Evolutionary conservation across 2,113 vertebrate genomes (phyloP), one percentile per base, ranked within the genome.

Genomic region (Papio anubis): DNA sequence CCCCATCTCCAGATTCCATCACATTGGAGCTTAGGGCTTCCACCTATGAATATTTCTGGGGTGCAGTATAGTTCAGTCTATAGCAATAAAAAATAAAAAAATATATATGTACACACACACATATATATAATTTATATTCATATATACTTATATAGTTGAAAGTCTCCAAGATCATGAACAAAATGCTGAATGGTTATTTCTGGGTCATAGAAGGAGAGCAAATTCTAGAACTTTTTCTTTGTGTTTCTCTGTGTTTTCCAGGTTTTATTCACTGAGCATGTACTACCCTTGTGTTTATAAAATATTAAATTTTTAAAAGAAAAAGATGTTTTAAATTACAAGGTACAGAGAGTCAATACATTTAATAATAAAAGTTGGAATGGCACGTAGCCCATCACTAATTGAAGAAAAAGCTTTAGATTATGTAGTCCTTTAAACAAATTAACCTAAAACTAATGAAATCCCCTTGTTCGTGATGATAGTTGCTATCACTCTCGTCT

Each of bases 321-420:
- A 64, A 93, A 21, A 61, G 23, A n/a, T 92, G 0, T 20, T 68
- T 92, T 70, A 72, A 35, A 59, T 80, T 85, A 61, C 55, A 25
- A 76, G 25, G 38, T 64, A 70, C 32, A 87, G 61, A 25, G 79
- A 11, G 16, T 64, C 5, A 7, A 40, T 21, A 72, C 11, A 35
- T 73, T 75, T 80, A 85, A 61, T 95, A 88, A 61, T 30, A 82
- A 73, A 86, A 43, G 9, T 78, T 82, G 45, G 43, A 16, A 11
- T 72, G 57, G 32, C 64, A 80, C 8, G 78, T 18, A 75, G 45
- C 6, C n/a, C 23, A 80, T 68, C 48, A 61, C 4, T 73, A 78
- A 93, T 32, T 32, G 45, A 79, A 64, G 55, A 96, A 94, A 91
- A 45, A 84, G 18, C 20, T 95, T 85, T 75, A 25, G 80, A 57